These are phyloP conservation scores for Sciurus carolinensis DNA, from an alignment of 2,797 vertebrate species.

Conservation along the genomic window DNA sequence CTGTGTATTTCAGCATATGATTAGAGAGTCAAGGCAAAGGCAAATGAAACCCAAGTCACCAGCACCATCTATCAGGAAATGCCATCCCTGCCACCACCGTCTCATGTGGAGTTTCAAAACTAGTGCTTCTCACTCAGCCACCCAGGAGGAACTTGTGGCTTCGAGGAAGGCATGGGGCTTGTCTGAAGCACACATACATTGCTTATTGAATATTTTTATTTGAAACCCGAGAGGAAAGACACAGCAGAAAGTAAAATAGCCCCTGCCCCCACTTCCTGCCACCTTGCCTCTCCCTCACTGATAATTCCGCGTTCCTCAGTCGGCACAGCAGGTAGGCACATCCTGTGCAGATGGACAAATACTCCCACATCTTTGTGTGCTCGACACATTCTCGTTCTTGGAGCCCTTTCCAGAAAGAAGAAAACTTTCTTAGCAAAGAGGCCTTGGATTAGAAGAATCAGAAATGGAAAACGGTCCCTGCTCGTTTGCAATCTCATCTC, in stretches of 20 bases:
- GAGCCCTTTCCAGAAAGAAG: not conserved
- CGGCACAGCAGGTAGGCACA: not conserved
- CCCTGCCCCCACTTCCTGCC: not conserved
- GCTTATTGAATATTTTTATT: conserved; percentile 58
- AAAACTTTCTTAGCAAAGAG: not conserved
- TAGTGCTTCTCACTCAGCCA: not conserved
- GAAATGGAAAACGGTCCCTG: not conserved
- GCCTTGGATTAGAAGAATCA: conserved; percentile 17
- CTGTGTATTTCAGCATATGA: not conserved
- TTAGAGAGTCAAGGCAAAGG: not conserved
- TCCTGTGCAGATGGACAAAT: not conserved
- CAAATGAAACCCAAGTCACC: not conserved
- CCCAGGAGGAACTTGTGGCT: not conserved
- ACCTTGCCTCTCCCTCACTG: not conserved
- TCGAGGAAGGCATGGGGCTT: not conserved
- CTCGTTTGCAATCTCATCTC: not conserved
- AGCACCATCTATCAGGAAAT: not conserved
- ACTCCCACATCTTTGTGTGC: not conserved
- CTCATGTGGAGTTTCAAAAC: conserved; percentile 34
- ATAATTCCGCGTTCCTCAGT: not conserved
- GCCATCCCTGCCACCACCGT: not conserved
- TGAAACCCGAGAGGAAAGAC: conserved; percentile 60
- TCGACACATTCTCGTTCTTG: not conserved
- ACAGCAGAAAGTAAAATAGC: not conserved
- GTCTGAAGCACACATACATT: not conserved